Conservation (phyloP, 2,113 vertebrate species). For the Paracanthobrama guichenoti region DNA sequence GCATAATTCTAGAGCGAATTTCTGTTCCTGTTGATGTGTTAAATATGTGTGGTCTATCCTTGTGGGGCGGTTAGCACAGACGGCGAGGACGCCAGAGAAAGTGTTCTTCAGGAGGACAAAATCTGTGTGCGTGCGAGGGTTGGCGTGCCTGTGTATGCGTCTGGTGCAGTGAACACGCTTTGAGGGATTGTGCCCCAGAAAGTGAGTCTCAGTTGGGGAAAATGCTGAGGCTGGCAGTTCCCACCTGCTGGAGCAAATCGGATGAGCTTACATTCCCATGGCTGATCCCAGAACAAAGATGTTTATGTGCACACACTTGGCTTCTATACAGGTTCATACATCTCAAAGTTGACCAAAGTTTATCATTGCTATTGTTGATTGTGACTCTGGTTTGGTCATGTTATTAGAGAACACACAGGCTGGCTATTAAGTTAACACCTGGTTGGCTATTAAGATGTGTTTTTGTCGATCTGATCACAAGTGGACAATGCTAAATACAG, state of each 20-base stretch:
- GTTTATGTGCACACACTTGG: neutral
- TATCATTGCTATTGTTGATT: neutral
- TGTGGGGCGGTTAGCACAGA: constrained; percentile 37
- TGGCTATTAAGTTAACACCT: no score
- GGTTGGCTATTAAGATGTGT: no score
- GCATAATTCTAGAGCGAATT: constrained; percentile 49
- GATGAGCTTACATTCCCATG: constrained; percentile 49
- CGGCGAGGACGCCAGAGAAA: constrained; percentile 32
- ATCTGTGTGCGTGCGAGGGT: constrained; percentile 27
- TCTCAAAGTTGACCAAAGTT: neutral
- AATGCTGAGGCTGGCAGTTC: constrained; percentile 55
- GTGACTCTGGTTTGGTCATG: neutral
- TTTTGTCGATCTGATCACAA: no score
- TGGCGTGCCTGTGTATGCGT: constrained; percentile 18
- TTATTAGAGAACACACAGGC: no score
- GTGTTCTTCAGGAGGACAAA: constrained; percentile 2
- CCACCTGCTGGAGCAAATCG: constrained; percentile 57
- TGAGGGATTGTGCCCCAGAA: constrained; percentile 55
- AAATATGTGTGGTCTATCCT: constrained; percentile 49
- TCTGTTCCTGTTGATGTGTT: constrained; percentile 49
- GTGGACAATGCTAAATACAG: no score
- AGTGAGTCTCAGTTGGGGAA: constrained; percentile 50
- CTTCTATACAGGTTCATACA: neutral
- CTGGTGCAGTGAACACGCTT: constrained; percentile 51
- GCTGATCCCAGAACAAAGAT: constrained; percentile 31